Evolutionary conservation across 2,797 vertebrate species (phyloP).

Genomic region (Myiotriccus ornatus): DNA sequence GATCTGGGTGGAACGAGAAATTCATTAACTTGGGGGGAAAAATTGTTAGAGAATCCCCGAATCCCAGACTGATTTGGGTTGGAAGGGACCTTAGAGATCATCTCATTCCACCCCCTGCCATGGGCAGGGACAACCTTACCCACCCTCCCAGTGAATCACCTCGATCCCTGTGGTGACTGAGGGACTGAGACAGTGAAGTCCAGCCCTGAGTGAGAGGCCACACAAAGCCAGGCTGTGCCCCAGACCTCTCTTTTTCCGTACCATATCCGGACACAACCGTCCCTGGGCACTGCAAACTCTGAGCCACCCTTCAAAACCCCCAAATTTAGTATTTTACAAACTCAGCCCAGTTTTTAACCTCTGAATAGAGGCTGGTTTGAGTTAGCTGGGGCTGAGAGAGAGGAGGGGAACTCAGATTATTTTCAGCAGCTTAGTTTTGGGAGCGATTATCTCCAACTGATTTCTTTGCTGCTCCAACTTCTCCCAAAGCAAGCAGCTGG

Average conservation of each 20-base stretch:
- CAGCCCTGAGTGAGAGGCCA: background rate
- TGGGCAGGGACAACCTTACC: background rate
- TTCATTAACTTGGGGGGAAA: background rate
- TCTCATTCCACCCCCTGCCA: background rate
- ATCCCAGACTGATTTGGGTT: background rate
- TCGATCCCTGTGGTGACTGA: accelerated
- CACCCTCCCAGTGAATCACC: background rate
- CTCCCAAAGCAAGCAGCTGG: background rate
- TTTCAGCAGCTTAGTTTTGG: background rate
- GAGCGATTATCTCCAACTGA: background rate
- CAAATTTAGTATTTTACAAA: background rate
- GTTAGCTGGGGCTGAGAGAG: background rate
- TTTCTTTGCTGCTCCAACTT: background rate
- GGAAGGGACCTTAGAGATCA: background rate
- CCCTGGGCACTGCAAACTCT: background rate
- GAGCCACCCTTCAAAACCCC: background rate
- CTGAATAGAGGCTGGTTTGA: background rate
- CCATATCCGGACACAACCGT: background rate
- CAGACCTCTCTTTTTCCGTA: background rate
- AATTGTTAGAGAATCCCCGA: background rate
- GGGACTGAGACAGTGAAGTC: background rate
- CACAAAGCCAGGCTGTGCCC: background rate
- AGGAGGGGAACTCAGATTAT: background rate
- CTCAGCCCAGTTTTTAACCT: background rate
- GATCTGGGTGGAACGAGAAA: constrained; percentile 77